A percentile compares a stretch with the other conserved stretches of the same genome.
Evolutionary conservation across 2,888 invertebrate species (phyloP).

Genomic region (Erynnis tages): DNA sequence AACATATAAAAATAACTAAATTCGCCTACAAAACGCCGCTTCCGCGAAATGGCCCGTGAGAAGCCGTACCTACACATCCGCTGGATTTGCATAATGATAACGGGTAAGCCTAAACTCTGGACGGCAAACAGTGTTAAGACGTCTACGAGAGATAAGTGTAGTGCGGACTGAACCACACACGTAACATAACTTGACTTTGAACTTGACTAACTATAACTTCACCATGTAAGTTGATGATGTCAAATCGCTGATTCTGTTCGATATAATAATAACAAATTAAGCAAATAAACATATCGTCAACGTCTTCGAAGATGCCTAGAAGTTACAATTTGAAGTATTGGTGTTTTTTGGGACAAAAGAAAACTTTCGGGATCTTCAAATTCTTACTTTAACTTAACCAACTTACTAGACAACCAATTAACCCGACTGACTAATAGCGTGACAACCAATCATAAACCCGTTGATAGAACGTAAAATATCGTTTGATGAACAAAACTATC

Average conservation of each 20-base stretch:
- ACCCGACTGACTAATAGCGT: slow-evolving; percentile 21
- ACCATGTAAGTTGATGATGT: too few species aligned
- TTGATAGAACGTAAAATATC: slow-evolving; percentile 26
- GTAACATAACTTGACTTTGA: not conserved
- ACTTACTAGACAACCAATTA: not conserved
- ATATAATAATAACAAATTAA: too few species aligned
- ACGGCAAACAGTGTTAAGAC: slow-evolving; percentile 1
- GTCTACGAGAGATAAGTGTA: not conserved
- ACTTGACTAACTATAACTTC: not conserved
- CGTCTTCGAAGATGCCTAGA: too few species aligned
- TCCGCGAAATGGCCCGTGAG: slow-evolving; percentile 51
- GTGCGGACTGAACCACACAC: not conserved
- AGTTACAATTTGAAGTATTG: not conserved
- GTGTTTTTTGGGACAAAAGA: not conserved
- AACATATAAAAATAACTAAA: slow-evolving; percentile 41
- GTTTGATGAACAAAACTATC: slow-evolving; percentile 42
- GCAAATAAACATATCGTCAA: not conserved
- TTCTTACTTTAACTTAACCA: not conserved
- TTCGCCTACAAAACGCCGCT: slow-evolving; percentile 47
- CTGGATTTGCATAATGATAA: slow-evolving; percentile 38
- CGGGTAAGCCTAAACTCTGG: slow-evolving; percentile 9
- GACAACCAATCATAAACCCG: slow-evolving; percentile 26
- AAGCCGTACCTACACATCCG: slow-evolving; percentile 39
- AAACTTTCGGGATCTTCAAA: not conserved
- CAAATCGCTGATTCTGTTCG: too few species aligned